Evolutionary conservation across 64 coral and sea anemone species (phyloP).

Genomic region (Dendrophyllia cribrosa): DNA sequence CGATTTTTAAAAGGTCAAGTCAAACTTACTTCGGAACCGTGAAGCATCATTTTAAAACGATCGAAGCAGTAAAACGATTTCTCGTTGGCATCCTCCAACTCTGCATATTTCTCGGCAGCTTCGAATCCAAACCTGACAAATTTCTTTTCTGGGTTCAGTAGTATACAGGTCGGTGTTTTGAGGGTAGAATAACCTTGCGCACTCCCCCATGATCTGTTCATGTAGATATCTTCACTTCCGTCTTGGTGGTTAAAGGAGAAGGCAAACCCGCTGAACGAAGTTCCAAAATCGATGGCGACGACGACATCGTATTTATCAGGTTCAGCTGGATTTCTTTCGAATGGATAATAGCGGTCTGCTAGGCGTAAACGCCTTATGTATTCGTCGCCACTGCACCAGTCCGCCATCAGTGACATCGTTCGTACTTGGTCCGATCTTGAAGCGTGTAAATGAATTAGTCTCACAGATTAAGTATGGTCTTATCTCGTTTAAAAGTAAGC

Average conservation of each 20-base stretch:
- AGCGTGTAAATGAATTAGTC: no score
- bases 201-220: constrained; percentile 33
- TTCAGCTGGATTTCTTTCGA: no score
- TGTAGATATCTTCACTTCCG: constrained; percentile 30
- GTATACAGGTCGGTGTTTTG: constrained; percentile 16
- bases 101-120: constrained; percentile 40
- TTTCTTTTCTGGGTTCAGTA: not conserved
- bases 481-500: no score
- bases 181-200: constrained; percentile 2
- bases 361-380: no score
- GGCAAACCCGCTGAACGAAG: constrained; percentile 28
- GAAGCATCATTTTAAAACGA: constrained; percentile 31
- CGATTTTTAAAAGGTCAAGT: not conserved
- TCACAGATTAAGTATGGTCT: no score
- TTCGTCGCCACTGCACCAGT: no score
- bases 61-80: not conserved
- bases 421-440: no score
- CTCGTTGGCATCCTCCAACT: constrained; percentile 11
- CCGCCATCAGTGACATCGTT: no score
- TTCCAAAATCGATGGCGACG: constrained; percentile 10
- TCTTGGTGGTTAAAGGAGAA: constrained; percentile 12
- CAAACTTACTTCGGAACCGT: constrained; percentile 19
- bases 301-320: not conserved
- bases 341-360: no score
- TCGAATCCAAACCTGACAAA: constrained; percentile 15